Percentiles rank a stretch among this genome's conserved stretches.
Conservation (phyloP, 2,113 vertebrate genomes). For the Psophia crepitans region DNA sequence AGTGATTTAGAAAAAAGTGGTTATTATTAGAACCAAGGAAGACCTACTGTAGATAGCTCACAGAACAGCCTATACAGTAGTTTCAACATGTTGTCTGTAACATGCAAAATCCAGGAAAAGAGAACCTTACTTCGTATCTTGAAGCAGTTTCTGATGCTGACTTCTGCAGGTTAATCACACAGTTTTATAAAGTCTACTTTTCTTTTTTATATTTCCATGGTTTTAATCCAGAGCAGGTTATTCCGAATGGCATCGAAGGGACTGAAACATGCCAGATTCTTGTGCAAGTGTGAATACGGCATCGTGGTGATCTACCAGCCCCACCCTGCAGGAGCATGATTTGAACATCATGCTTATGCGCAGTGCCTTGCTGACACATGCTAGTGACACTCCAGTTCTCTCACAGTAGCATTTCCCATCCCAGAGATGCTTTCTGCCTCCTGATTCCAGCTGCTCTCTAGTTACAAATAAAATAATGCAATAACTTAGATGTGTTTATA, state of each 20-base stretch:
- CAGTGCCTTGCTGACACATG: neutral
- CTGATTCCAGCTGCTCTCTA: neutral
- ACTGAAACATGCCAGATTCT: neutral
- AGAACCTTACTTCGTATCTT: neutral
- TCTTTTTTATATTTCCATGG: neutral
- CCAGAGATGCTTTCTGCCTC: neutral
- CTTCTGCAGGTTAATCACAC: neutral
- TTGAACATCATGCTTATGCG: rapidly evolving
- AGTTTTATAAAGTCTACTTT: neutral
- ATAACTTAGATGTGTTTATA: neutral
- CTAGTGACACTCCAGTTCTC: neutral
- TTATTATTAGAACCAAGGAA: neutral
- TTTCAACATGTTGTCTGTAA: neutral
- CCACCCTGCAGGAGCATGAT: neutral
- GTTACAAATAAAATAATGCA: neutral
- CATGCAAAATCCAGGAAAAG: neutral
- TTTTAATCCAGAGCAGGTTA: neutral
- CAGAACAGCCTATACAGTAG: neutral
- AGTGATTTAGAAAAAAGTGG: neutral
- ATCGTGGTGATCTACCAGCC: neutral
- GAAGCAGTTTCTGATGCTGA: neutral
- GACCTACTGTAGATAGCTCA: neutral
- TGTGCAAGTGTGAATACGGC: neutral
- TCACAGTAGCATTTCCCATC: neutral
- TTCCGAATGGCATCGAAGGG: neutral